A percentile compares a stretch with the other conserved stretches of the same genome.
phyloP scores from a whole-genome alignment of 1,140 invertebrate genomes.

The Drosophila gunungcola region DNA sequence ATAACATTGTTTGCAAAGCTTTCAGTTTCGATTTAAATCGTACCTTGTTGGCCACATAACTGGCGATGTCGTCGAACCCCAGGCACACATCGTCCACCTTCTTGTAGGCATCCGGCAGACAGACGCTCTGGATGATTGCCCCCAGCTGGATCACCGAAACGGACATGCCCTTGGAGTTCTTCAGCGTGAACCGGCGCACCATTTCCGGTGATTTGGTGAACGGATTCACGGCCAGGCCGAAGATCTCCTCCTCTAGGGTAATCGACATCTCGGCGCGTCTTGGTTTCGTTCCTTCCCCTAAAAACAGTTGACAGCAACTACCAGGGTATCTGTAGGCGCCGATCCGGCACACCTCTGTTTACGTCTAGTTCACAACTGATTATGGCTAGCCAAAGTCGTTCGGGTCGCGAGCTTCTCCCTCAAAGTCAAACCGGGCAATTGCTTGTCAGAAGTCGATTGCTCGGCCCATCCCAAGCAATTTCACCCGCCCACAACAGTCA shows the following conservation, averaged over 20 bases:
- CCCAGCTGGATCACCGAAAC: slow-evolving; percentile 90
- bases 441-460: slow-evolving; percentile 16
- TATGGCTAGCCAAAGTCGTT: slow-evolving; percentile 51
- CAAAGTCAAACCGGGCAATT: slow-evolving; percentile 67
- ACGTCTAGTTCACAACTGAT: slow-evolving; percentile 18
- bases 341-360: slow-evolving; percentile 19
- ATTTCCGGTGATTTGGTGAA: slow-evolving; percentile 78
- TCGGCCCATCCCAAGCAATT: background rate
- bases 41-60: slow-evolving; percentile 72
- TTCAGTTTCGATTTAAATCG: too few relatives aligned
- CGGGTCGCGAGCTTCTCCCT: slow-evolving; percentile 48
- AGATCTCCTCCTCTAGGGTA: slow-evolving; percentile 67
- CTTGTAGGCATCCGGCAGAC: slow-evolving; percentile 90
- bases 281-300: slow-evolving; percentile 32
- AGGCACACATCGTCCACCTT: slow-evolving; percentile 89
- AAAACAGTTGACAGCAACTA: slow-evolving; percentile 52
- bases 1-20: too few relatives aligned
- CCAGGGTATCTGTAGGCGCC: slow-evolving; percentile 35
- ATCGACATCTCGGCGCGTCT: slow-evolving; percentile 46
- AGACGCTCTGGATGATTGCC: slow-evolving; percentile 90
- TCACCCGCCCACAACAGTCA: slow-evolving; percentile 3
- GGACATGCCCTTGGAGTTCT: slow-evolving; percentile 86
- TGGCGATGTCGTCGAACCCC: slow-evolving; percentile 90
- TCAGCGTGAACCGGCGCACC: slow-evolving; percentile 87
- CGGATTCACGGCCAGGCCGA: slow-evolving; percentile 68